phyloP scores from a whole-genome alignment of 2,797 vertebrate species.

The Pseudocheirus occidentalis region DNA sequence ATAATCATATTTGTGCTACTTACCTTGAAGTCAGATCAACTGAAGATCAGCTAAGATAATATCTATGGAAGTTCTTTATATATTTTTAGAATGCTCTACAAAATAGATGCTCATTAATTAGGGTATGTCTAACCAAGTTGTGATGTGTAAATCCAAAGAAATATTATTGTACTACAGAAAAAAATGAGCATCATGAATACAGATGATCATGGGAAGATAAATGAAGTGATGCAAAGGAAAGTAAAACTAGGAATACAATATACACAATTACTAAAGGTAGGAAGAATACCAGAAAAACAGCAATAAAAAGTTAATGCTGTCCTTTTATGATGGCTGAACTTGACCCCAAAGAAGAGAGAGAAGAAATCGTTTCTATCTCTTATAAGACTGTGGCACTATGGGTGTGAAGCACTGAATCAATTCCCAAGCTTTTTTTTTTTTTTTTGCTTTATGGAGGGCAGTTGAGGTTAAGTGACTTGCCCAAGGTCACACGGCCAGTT shows the following conservation, averaged over 20 bases:
- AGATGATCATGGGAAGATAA: not conserved
- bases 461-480: no score
- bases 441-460: no score
- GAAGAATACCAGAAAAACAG: not conserved
- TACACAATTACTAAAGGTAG: not conserved
- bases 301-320: not conserved
- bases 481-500: no score
- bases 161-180: not conserved
- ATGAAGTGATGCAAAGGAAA: not conserved
- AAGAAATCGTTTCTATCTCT: not conserved
- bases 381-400: not conserved
- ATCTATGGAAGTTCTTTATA: not conserved
- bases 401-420: not conserved
- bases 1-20: not conserved
- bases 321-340: not conserved
- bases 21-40: not conserved
- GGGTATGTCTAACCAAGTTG: not conserved
- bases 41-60: not conserved
- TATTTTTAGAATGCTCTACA: not conserved
- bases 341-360: not conserved
- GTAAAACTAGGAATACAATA: not conserved
- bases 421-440: no score
- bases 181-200: not conserved
- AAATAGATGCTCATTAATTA: not conserved
- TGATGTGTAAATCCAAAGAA: not conserved